Conservation (phyloP, 2,888 invertebrate species). For the Chesias legatella region DNA sequence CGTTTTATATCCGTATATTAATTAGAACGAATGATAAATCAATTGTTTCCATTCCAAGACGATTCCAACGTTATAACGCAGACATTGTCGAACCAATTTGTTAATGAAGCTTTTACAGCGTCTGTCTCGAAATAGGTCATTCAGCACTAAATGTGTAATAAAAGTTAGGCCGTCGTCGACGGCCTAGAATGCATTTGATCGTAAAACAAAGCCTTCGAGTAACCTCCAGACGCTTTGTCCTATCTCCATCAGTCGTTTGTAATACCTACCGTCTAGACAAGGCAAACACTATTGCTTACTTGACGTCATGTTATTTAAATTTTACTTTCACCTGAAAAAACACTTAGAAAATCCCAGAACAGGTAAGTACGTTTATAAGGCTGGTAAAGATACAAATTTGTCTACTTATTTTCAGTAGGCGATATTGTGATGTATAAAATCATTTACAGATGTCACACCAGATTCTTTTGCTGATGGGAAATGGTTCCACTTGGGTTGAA, state of each 20-base stretch:
- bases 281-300: constrained; percentile 49
- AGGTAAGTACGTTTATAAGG: no score
- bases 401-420: no score
- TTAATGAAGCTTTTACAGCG: constrained; percentile 5
- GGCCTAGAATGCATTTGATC: constrained; percentile 27
- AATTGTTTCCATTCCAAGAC: not conserved
- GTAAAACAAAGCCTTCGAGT: constrained; percentile 22
- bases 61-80: not conserved
- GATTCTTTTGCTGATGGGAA: no score
- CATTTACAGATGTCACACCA: no score
- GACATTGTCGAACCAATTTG: constrained; percentile 1
- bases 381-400: no score
- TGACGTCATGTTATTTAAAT: constrained; percentile 33
- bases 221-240: constrained; percentile 43
- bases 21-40: no score
- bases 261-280: constrained; percentile 48
- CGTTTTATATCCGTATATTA: no score
- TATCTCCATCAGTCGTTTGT: constrained; percentile 47
- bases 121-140: constrained; percentile 2
- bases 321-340: constrained; percentile 15
- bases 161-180: constrained; percentile 9
- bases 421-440: no score
- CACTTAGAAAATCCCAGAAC: no score
- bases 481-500: no score
- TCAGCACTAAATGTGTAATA: constrained; percentile 7